Evolutionary conservation across 2,113 vertebrate species (phyloP).

Genomic region (Parus major): DNA sequence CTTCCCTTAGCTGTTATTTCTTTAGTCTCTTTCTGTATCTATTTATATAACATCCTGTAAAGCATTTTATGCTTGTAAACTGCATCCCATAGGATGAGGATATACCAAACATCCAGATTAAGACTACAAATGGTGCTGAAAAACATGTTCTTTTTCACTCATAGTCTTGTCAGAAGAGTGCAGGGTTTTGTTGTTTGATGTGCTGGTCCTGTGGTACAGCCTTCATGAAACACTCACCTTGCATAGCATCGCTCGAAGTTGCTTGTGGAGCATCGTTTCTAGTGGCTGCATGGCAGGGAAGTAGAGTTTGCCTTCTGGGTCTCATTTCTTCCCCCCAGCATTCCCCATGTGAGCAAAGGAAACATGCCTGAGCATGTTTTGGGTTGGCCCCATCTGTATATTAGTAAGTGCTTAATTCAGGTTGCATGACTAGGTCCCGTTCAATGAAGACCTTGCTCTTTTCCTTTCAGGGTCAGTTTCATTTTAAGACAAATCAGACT

Average conservation of each 20-base stretch:
- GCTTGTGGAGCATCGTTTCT: neutral
- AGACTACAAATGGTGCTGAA: neutral
- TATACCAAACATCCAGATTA: neutral
- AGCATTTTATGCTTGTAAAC: neutral
- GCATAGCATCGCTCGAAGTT: neutral
- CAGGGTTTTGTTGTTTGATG: neutral
- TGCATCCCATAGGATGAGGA: neutral
- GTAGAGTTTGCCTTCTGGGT: neutral
- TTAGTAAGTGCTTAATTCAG: constrained; percentile 37
- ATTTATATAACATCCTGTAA: neutral
- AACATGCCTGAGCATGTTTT: constrained; percentile 13
- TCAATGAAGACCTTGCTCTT: neutral
- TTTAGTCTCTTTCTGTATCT: neutral
- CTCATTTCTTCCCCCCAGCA: neutral
- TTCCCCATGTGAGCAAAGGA: neutral
- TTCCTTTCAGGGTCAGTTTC: neutral
- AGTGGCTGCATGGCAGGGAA: neutral
- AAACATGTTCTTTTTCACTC: neutral
- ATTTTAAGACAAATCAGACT: constrained; percentile 15
- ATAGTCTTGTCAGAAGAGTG: neutral
- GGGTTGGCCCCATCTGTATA: constrained; percentile 16
- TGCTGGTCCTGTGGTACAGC: neutral
- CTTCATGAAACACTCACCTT: neutral
- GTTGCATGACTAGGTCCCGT: neutral
- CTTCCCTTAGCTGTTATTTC: neutral